Evolutionary conservation across 2,797 vertebrate species (phyloP).

Genomic region (Chelidonichthys spinosus): DNA sequence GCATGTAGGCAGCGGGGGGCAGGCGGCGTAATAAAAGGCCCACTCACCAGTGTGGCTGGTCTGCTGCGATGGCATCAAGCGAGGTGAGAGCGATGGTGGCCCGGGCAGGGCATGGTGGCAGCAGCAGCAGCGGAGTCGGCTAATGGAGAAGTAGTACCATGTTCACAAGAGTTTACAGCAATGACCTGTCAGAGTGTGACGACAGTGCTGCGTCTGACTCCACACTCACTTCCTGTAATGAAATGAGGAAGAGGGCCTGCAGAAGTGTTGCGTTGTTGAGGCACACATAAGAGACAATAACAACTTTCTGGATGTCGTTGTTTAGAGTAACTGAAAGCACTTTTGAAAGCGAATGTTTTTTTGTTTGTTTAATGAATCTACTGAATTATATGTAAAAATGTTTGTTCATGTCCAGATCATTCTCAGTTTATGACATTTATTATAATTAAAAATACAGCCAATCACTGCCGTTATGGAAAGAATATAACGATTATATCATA

Average conservation of each 20-base stretch:
- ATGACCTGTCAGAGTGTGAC: slow-evolving; percentile 42
- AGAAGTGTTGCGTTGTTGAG: slow-evolving; percentile 28
- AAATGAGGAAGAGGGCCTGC: slow-evolving; percentile 81
- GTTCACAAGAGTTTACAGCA: slow-evolving; percentile 24
- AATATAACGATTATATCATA: neutral
- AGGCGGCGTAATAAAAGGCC: neutral
- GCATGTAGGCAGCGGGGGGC: neutral
- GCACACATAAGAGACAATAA: slow-evolving; percentile 11
- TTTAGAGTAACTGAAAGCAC: neutral
- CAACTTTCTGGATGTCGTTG: neutral
- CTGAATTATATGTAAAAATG: neutral
- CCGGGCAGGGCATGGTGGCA: slow-evolving; percentile 36
- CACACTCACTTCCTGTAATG: slow-evolving; percentile 79
- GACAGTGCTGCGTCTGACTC: slow-evolving; percentile 54
- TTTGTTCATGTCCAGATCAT: neutral
- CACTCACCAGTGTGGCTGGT: slow-evolving; percentile 41
- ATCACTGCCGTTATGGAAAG: neutral
- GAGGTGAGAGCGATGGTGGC: neutral
- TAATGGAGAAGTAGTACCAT: slow-evolving; percentile 21
- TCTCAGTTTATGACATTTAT: neutral
- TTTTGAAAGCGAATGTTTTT: neutral
- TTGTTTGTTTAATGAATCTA: neutral
- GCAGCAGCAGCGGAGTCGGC: slow-evolving; percentile 4
- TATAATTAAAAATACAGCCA: neutral
- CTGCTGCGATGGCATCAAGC: slow-evolving; percentile 49